Evolutionary conservation across 2,888 invertebrate genomes (phyloP).

Genomic region (Leptopilina drosophilae): DNA sequence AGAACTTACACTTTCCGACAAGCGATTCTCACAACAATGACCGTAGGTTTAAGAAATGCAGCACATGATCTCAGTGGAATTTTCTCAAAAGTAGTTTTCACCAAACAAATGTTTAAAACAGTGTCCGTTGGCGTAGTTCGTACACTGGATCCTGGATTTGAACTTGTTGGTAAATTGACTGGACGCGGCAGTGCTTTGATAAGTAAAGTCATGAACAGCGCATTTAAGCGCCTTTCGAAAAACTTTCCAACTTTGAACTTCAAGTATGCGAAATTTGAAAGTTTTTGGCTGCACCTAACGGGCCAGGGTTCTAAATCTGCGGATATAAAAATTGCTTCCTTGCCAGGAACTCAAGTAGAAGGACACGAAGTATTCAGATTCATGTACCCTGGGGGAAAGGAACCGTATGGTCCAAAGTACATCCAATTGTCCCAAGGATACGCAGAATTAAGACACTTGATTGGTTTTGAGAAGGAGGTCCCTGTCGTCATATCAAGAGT

Average conservation of each 20-base stretch:
- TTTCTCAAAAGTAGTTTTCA: neutral
- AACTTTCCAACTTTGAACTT: neutral
- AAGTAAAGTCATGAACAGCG: neutral
- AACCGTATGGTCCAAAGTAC: neutral
- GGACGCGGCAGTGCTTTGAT: neutral
- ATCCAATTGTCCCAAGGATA: neutral
- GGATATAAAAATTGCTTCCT: neutral
- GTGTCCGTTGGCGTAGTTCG: neutral
- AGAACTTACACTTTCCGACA: neutral
- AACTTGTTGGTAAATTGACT: neutral
- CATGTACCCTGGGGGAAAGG: neutral
- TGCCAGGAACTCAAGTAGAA: neutral
- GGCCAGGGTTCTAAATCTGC: neutral
- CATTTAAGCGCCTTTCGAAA: neutral
- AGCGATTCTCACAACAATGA: neutral
- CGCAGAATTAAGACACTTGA: neutral
- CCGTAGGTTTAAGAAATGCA: neutral
- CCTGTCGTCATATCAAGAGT: neutral
- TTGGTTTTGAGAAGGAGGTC: neutral
- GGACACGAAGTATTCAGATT: neutral
- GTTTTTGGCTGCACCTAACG: neutral
- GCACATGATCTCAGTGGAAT: neutral
- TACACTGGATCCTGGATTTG: neutral
- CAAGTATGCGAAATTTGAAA: neutral
- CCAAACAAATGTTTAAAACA: neutral